Evolutionary conservation across 2,888 invertebrate species (phyloP), one percentile per base, ranked within the genome.

Genomic region (Eumacrocentrus americanus): DNA sequence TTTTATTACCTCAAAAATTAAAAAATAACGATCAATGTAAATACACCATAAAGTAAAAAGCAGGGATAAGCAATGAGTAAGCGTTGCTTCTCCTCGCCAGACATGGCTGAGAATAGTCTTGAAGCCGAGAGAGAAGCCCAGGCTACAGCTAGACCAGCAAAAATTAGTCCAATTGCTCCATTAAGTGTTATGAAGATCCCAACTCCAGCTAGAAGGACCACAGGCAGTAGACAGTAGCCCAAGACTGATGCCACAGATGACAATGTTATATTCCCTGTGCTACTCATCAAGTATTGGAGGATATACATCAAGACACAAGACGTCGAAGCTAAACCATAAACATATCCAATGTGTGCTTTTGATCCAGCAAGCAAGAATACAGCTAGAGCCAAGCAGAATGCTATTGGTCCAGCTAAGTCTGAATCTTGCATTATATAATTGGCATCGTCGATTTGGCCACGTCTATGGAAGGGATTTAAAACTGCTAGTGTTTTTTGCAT

Each of bases 71-170:
- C 95, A 70, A 94, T 90, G 1, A 95, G 81, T 11, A 91, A 88
- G 72, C 93, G 90, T 77, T 94, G 95, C 71, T 92, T 90, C 65
- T 90, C 86, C 84, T 95, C 94, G 46, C 90, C 89, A 12, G 95
- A 89, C 82, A 96, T 93, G 0, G 94, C 91, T 37, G 94, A 92
- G 85, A 97, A 95, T 22, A 97, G 84, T 79, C 95, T 89, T 25
- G 95, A 94, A 0, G 96, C 94, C 3, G 95, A 94, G n/a, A 92
- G 80, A 67, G 94, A 91, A 65, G 96, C 94, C 96, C 96, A 96
- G 46, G 91, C 79, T 0, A 94, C 91, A 37, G 90, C 88, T 37
- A 90, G 65, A 2, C 84, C 83, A 3, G 92, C 88, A 35, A 91
- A 72, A 56, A 85, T 79, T 52, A 90, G 84, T 2, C 94, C 94